Conservation (phyloP, 2,888 invertebrate genomes). For the Litoditis marina region DNA sequence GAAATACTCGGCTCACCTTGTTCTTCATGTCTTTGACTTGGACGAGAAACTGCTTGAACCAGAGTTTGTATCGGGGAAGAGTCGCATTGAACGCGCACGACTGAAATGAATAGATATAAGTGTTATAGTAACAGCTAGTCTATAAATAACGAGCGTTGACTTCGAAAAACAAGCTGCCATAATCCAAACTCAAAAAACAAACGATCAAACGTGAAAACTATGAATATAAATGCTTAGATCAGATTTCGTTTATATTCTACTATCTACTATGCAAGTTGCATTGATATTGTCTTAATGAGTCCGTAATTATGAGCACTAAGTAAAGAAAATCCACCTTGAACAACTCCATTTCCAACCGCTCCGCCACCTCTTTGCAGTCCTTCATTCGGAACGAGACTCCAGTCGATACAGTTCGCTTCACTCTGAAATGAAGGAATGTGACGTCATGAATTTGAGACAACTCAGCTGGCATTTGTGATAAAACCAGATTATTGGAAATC, state of each 20-base stretch:
- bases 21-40: conserved; percentile 14
- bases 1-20: conserved; percentile 16
- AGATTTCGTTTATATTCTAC: neutral
- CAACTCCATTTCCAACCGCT: conserved; percentile 18
- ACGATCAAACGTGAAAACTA: neutral
- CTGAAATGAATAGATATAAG: neutral
- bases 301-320: too few relatives aligned
- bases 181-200: too few relatives aligned
- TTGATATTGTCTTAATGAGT: too few relatives aligned
- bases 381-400: conserved; percentile 18
- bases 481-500: too few relatives aligned
- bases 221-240: neutral
- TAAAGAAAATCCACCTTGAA: conserved; percentile 16
- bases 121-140: too few relatives aligned
- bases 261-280: too few relatives aligned
- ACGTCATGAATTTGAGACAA: too few relatives aligned
- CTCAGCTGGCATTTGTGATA: too few relatives aligned
- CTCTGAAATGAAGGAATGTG: conserved; percentile 8
- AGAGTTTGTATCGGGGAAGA: conserved; percentile 12
- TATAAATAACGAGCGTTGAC: neutral
- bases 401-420: conserved; percentile 7
- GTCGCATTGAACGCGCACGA: conserved; percentile 7
- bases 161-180: neutral
- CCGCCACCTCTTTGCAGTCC: conserved; percentile 18
- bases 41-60: conserved; percentile 15